Evolutionary conservation across 2,113 vertebrate genomes (phyloP), one percentile per base, ranked within the genome.

Genomic region (Strigops habroptila): DNA sequence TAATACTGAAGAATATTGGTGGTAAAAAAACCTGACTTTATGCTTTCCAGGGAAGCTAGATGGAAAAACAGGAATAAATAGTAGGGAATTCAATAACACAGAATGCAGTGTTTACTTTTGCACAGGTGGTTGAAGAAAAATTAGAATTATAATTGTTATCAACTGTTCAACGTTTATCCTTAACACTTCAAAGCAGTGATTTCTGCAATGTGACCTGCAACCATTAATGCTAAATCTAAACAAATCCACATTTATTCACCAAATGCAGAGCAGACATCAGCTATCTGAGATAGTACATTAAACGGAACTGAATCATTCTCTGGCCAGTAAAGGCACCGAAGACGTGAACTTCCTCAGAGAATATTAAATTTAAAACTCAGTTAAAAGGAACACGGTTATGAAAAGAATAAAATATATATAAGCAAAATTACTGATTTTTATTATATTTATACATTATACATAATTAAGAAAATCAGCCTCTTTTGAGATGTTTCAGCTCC

Each of bases 81-180:
- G 16, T 13, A 64, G 9, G 7, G 51, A 77, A 85, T 68, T 85
- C 76, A 91, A 14, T 88, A 69, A 62, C 64, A 77, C 9, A n/a
- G 46, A 0, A 0, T 31, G 37, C 0, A 1, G 55, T 67, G 53
- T 92, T 94, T 95, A 91, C 82, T 91, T 90, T 90, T 91, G 69
- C 49, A 78, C 82, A 88, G 73, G 83, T 84, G 77, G 90, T 37
- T 88, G 57, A 76, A 79, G 35, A 94, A 94, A 90, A 86, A 65
- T 51, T 49, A 71, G 7, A 68, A 64, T 74, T 91, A 63, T 73
- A 37, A 82, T 74, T 92, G 49, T 76, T 95, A 93, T 91, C 35
- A 86, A 10, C 77, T 59, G 14, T 59, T 91, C 63, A 86, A 10
- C 10, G n/a, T 87, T 92, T 82, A 39, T 86, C 27, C 63, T 90